Evolutionary conservation across 2,797 vertebrate species (phyloP).

Genomic region (Helarctos malayanus): DNA sequence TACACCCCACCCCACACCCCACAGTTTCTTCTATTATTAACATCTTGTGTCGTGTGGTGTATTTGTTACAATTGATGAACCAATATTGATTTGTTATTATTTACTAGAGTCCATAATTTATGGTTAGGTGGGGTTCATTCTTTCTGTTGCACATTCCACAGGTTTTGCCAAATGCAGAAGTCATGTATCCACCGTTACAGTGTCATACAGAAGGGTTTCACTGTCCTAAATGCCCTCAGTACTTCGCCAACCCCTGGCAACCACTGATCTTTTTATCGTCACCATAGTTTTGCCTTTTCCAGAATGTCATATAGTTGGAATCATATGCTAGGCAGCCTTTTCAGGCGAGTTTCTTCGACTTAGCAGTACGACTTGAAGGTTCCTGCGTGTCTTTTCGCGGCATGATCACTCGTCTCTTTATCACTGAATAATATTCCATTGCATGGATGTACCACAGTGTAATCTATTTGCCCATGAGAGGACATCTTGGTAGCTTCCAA

Average conservation of each 20-base stretch:
- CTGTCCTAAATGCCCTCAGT: neutral
- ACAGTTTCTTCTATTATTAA: neutral
- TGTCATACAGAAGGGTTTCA: neutral
- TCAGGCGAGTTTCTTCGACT: neutral
- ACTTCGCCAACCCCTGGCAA: neutral
- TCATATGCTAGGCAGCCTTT: neutral
- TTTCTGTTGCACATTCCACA: neutral
- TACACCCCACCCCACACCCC: neutral
- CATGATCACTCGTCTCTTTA: neutral
- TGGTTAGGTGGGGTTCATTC: neutral
- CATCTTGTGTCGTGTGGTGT: neutral
- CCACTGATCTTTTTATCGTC: neutral
- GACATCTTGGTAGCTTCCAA: neutral
- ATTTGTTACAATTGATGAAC: neutral
- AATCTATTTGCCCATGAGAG: neutral
- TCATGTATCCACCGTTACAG: neutral
- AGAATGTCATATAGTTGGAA: neutral
- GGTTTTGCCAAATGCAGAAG: neutral
- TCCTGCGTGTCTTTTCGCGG: neutral
- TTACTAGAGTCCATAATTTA: neutral
- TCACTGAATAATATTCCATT: neutral
- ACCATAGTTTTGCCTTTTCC: neutral
- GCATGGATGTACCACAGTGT: neutral
- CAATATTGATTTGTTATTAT: neutral
- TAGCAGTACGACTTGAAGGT: neutral